These are phyloP conservation scores for Copidosoma aretas DNA, from an alignment of 2,888 invertebrate genomes.

Conservation along the genomic window DNA sequence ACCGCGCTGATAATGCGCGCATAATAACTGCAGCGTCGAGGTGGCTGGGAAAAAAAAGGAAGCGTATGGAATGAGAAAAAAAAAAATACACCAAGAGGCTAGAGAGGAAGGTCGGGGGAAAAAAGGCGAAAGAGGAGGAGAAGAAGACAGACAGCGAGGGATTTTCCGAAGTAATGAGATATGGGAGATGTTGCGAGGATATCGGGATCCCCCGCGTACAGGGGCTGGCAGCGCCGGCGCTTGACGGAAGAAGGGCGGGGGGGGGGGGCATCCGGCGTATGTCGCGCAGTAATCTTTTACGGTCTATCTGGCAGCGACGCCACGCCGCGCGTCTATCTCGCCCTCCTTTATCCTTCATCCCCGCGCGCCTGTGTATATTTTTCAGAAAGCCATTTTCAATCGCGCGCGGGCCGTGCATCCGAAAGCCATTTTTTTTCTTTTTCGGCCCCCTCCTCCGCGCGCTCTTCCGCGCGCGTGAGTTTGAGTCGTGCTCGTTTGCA, in stretches of 20 bases:
- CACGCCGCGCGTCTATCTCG: constrained; percentile 37
- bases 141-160: constrained; percentile 40
- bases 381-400: constrained; percentile 32
- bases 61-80: constrained; percentile 5
- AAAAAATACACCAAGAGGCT: constrained; percentile 15
- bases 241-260: constrained; percentile 36
- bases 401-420: background rate
- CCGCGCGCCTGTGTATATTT: background rate
- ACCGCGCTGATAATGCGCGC: constrained; percentile 52
- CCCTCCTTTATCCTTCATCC: background rate
- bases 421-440: background rate
- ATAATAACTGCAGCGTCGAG: constrained; percentile 51
- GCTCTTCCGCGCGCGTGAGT: too few species aligned
- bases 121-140: constrained; percentile 17
- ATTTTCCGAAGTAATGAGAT: constrained; percentile 57
- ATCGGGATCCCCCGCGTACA: constrained; percentile 39
- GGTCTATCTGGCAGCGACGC: constrained; percentile 48
- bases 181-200: constrained; percentile 42
- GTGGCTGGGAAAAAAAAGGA: background rate
- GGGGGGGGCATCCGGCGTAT: constrained; percentile 45
- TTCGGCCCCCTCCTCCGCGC: too few species aligned
- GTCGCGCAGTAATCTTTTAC: constrained; percentile 56
- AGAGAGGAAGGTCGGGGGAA: background rate
- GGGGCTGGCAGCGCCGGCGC: constrained; percentile 42
- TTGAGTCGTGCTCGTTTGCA: constrained; percentile 3